Conservation (phyloP, 2,797 vertebrate species). For the Tadarida brasiliensis region DNA sequence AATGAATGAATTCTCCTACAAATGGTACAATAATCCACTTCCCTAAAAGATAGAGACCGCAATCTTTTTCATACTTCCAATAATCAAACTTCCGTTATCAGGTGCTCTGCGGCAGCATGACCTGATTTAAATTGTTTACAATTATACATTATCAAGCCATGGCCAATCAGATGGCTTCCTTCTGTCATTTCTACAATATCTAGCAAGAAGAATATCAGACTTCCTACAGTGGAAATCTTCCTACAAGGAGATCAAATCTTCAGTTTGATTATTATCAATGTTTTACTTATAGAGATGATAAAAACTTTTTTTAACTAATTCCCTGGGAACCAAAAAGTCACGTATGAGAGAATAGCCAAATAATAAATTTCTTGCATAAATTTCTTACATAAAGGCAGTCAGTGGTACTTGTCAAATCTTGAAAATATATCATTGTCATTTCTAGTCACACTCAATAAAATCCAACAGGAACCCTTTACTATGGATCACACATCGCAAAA, state of each 20-base stretch:
- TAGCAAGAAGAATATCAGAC: not conserved
- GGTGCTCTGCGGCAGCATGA: not conserved
- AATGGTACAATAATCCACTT: not conserved
- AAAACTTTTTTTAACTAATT: not conserved
- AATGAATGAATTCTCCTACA: not conserved
- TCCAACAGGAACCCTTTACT: not conserved
- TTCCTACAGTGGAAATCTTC: not conserved
- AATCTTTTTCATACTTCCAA: not conserved
- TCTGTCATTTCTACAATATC: not conserved
- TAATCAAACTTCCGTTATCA: not conserved
- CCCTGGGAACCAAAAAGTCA: not conserved
- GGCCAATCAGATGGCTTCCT: not conserved
- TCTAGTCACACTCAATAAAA: not conserved
- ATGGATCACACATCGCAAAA: not conserved
- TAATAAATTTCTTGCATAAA: not conserved
- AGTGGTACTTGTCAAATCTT: not conserved
- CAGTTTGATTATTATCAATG: not conserved
- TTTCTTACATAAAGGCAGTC: not conserved
- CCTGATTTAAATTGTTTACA: not conserved
- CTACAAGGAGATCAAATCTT: not conserved
- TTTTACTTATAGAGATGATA: constrained; percentile 6
- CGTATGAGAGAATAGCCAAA: not conserved
- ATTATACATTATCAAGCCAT: not conserved
- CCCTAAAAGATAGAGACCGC: not conserved
- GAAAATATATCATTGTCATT: constrained; percentile 59